Evolutionary conservation across 1,140 invertebrate genomes (phyloP), one percentile per base, ranked within the genome.

Genomic region (Metaphire vulgaris): DNA sequence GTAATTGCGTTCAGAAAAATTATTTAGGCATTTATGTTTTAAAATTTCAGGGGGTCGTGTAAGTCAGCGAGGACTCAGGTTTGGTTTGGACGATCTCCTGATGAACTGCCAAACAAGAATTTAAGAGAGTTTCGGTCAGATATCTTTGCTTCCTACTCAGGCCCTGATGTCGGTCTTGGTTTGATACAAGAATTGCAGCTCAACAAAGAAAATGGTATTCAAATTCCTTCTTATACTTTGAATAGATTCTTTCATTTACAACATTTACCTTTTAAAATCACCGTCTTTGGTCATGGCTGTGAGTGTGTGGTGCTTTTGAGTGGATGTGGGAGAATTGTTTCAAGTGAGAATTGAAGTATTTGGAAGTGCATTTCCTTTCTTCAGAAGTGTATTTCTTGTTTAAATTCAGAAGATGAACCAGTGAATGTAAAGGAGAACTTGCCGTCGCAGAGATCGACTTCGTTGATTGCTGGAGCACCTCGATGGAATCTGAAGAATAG

Each of bases 401-500:
- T 26, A 69, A 28, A 26, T 69, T 69, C 6, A 26, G 26, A 69
- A 69, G n/a, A 69, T 26, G n/a, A 69, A 69, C 2, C 31, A 69
- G 56, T 30, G 79, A 79, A 74, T 79, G 75, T 72, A 21, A 69
- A 33, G 41, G 21, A 56, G 14, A 21, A 28, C 21, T 68, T 33
- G 29, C 0, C 12, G 68, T n/a, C 32, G 26, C 74, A 31, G 32
- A 32, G 33, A 29, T 72, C 21, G 69, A 72, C 32, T 29, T 21
- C 75, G 28, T n/a, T n/a, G n/a, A 28, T 69, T 29, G 83, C 84
- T 65, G 85, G 84, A 0, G 80, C 80, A 14, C 79, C 74, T 31
- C 77, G 76, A 21, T 86, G 85, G 85, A 85, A 81, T 71, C 76
- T 79, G 6, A 84, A 85, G 67, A 81, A 83, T 32, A 81, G 84